These are phyloP conservation scores for Pseudocheirus occidentalis DNA, from an alignment of 2,797 vertebrate species.

Conservation along the genomic window DNA sequence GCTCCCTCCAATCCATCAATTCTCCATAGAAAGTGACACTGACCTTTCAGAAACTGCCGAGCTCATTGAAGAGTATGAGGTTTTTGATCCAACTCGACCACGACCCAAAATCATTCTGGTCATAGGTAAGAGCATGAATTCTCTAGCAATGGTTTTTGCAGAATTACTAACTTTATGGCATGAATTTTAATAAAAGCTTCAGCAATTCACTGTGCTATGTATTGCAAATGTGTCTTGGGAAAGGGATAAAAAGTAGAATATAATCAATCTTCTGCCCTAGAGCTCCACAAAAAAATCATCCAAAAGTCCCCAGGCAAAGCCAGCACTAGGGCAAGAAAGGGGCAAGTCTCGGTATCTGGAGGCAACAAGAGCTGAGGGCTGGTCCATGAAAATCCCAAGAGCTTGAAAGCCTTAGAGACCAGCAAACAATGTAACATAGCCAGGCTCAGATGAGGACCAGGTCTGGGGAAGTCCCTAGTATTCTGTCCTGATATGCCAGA, in stretches of 20 bases:
- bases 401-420: neutral
- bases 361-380: too few relatives aligned
- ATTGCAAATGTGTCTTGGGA: slow-evolving; percentile 10
- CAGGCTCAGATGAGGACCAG: neutral
- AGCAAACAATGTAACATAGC: neutral
- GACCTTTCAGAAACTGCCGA: slow-evolving; percentile 98
- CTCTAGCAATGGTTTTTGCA: slow-evolving; percentile 11
- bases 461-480: too few relatives aligned
- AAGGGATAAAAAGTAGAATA: slow-evolving; percentile 26
- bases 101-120: slow-evolving; percentile 97
- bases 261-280: neutral
- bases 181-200: slow-evolving; percentile 38
- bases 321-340: too few relatives aligned
- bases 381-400: neutral
- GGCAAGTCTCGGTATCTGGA: neutral
- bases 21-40: slow-evolving; percentile 98
- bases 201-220: neutral
- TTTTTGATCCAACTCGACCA: slow-evolving; percentile 94
- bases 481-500: neutral
- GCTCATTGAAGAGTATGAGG: slow-evolving; percentile 97
- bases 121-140: slow-evolving; percentile 89
- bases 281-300: neutral
- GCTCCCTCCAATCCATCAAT: slow-evolving; percentile 98
- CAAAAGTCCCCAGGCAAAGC: too few relatives aligned
- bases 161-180: slow-evolving; percentile 14